These are phyloP conservation scores for Leptinotarsa lineolata DNA, from an alignment of 1,140 invertebrate genomes.

Conservation along the genomic window DNA sequence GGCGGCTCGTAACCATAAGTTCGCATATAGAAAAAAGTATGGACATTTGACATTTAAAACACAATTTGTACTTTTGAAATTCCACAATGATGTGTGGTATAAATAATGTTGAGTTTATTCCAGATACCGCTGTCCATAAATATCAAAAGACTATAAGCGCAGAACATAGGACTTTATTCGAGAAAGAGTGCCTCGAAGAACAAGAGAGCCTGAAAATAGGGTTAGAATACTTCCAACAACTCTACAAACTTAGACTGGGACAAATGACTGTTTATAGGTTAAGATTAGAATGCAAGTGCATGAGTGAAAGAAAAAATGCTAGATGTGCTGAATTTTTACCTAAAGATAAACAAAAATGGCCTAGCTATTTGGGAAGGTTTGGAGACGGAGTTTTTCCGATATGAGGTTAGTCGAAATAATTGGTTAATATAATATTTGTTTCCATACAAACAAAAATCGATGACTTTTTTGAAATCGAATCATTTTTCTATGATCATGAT, in stretches of 20 bases:
- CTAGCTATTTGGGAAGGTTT: conserved; percentile 57
- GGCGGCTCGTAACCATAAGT: no score
- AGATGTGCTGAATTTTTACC: conserved; percentile 59
- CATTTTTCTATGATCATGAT: no score
- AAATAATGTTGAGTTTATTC: conserved; percentile 19
- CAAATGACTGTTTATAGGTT: conserved; percentile 64
- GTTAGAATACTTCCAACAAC: conserved; percentile 56
- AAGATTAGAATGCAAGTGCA: conserved; percentile 60
- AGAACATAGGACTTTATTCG: conserved; percentile 40
- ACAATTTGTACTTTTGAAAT: no score
- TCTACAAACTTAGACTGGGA: conserved; percentile 57
- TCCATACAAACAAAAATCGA: no score
- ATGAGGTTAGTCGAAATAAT: background rate
- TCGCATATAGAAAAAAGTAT: no score
- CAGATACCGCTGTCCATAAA: conserved; percentile 23
- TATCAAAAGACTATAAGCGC: conserved; percentile 37
- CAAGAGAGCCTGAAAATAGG: conserved; percentile 52
- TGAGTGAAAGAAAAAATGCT: conserved; percentile 55
- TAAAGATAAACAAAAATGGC: conserved; percentile 59
- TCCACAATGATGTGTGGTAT: no score
- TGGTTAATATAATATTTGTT: no score
- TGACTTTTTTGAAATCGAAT: no score
- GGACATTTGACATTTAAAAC: no score
- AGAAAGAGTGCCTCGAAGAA: conserved; percentile 56
- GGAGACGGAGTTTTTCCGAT: conserved; percentile 58